Percentiles rank a stretch among this genome's conserved stretches.
Evolutionary conservation across 2,113 vertebrate genomes (phyloP).

Genomic region (Limanda limanda): DNA sequence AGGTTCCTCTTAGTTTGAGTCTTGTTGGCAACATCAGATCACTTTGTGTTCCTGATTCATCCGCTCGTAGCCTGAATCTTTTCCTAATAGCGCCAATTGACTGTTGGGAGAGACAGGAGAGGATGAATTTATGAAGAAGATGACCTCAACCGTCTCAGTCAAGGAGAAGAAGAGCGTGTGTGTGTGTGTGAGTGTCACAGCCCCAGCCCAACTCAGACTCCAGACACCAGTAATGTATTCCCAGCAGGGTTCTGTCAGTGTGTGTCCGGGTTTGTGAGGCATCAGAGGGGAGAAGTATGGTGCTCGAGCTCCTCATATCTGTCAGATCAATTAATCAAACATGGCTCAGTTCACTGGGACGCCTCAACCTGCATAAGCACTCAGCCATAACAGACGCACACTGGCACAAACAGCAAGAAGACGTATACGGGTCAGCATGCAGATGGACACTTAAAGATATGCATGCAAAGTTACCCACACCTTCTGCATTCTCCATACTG

Average conservation of each 20-base stretch:
- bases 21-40: conserved; percentile 23
- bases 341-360: conserved; percentile 36
- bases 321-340: conserved; percentile 74
- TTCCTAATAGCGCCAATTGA: not conserved
- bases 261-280: conserved; percentile 33
- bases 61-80: not conserved
- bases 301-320: conserved; percentile 49
- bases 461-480: not conserved
- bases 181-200: too few species aligned
- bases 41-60: conserved; percentile 17
- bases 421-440: conserved; percentile 14
- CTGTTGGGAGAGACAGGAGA: not conserved
- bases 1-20: conserved; percentile 10
- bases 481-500: not conserved
- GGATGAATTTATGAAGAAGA: conserved; percentile 4
- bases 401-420: conserved; percentile 26
- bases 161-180: conserved; percentile 12
- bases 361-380: conserved; percentile 43
- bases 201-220: conserved; percentile 46
- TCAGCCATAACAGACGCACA: conserved; percentile 52
- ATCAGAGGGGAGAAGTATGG: conserved; percentile 23
- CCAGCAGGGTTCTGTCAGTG: conserved; percentile 31
- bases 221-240: conserved; percentile 45
- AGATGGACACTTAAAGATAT: conserved; percentile 3
- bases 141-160: conserved; percentile 17